These are phyloP conservation scores for Otolemur crassicaudatus DNA, from an alignment of 2,797 vertebrate genomes.

Conservation along the genomic window DNA sequence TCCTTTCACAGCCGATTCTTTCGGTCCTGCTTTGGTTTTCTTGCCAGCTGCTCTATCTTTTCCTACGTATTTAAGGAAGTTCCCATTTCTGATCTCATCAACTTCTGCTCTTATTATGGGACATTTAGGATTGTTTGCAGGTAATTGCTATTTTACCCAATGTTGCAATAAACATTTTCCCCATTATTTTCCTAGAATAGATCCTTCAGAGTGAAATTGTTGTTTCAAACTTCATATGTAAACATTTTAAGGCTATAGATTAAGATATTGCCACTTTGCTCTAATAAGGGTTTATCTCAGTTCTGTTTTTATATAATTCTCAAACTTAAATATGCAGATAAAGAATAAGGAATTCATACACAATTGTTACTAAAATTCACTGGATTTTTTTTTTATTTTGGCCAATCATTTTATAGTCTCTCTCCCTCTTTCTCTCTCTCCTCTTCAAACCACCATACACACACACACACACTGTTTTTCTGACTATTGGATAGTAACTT, in stretches of 20 bases:
- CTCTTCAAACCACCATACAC: too few species aligned
- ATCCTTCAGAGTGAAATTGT: background rate
- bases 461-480: background rate
- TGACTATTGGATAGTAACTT: background rate
- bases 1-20: background rate
- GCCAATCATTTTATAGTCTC: background rate
- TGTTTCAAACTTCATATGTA: background rate
- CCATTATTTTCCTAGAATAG: background rate
- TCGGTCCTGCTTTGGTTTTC: background rate
- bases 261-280: background rate
- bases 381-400: background rate
- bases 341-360: background rate
- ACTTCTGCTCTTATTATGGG: background rate
- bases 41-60: background rate
- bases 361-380: background rate
- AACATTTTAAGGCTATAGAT: background rate
- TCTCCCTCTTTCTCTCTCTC: background rate
- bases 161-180: background rate
- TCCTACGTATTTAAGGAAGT: background rate
- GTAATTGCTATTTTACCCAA: background rate
- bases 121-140: background rate
- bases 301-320: constrained; percentile 18
- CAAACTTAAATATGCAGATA: background rate
- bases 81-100: background rate
- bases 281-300: background rate